A percentile compares a stretch with the other conserved stretches of the same genome.
Conservation (phyloP, 2,113 vertebrate species). For the Scopus umbretta region DNA sequence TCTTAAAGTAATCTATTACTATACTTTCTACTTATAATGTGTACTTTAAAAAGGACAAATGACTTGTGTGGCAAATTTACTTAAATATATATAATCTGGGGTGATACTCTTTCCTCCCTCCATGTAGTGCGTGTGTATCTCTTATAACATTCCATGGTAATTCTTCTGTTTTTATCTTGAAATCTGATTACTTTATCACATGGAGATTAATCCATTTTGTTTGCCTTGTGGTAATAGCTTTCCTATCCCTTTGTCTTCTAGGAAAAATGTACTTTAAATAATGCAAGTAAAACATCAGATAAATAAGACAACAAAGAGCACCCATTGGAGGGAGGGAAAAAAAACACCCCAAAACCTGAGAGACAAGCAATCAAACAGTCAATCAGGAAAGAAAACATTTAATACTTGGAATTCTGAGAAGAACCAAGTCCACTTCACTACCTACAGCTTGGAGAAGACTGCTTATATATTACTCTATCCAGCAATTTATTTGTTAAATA, state of each 20-base stretch:
- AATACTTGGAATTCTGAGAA: not conserved
- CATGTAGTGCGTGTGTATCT: not conserved
- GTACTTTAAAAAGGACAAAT: not conserved
- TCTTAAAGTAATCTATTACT: not conserved
- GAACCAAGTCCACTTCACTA: not conserved
- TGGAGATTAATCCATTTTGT: not conserved
- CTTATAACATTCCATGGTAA: not conserved
- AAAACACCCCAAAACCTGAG: not conserved
- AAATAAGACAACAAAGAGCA: not conserved
- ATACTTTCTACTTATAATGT: not conserved
- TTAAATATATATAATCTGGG: not conserved
- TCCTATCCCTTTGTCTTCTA: not conserved
- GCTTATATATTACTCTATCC: not conserved
- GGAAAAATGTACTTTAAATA: not conserved
- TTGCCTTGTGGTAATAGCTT: not conserved
- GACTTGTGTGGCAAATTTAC: not conserved
- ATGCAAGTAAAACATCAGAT: not conserved
- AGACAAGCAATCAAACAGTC: not conserved
- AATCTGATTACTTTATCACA: slow-evolving; percentile 10
- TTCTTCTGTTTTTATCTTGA: not conserved
- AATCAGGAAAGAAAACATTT: not conserved
- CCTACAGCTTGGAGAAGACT: not conserved
- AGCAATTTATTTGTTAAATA: not conserved
- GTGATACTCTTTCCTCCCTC: not conserved
- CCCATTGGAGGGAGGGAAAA: not conserved